Base-by-base conservation (phyloP, 2,797 vertebrate genomes). In the Molothrus aeneus region DNA sequence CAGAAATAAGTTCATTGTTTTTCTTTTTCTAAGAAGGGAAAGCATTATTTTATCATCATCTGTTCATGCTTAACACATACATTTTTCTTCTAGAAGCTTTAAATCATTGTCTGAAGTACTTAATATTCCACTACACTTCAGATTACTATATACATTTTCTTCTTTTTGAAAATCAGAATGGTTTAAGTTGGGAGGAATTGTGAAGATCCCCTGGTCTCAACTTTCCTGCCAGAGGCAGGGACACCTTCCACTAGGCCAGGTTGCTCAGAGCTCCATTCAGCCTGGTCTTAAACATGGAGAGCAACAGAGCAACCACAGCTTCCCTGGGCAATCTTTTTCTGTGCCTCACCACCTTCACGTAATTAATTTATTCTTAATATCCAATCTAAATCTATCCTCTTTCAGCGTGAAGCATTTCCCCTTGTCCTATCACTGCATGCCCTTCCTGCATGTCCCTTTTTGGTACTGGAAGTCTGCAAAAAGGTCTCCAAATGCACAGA, bases 251-350 rank as follows among this genome's bases (percentile, higher is more conserved):
- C 18, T 24, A 32, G 34, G 48, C 16, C 13, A 54, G 7, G 4
- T 29, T 69, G 13, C 32, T 69, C 42, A 54, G 22, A 13, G 7
- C 18, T 32, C 19, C 9, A 10, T 56, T 40, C 32, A 56, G 16
- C 16, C 10, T 5, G 16, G 13, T 28, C 42, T 32, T 28, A 26
- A 68, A 32, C 18, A 24, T 6, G 32, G 74, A 18, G 18, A 28
- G 21, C 1, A 8, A 13, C 1, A 38, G 8, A 6, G 11, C 40
- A 74, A 24, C 5, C 10, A 28, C 21, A 32, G 5, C 9, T 34
- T 74, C 31, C 32, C 63, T 61, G 26, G 15, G 5, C 13, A 61
- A 24, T 10, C 3, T 11, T 22, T 56, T 81, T 21, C 26, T 26
- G 40, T 26, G 69, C 40, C 28, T 54, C 1, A 0, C 13, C 13